Evolutionary conservation across 2,113 vertebrate genomes (phyloP).

Genomic region (Lipophrys pholis): DNA sequence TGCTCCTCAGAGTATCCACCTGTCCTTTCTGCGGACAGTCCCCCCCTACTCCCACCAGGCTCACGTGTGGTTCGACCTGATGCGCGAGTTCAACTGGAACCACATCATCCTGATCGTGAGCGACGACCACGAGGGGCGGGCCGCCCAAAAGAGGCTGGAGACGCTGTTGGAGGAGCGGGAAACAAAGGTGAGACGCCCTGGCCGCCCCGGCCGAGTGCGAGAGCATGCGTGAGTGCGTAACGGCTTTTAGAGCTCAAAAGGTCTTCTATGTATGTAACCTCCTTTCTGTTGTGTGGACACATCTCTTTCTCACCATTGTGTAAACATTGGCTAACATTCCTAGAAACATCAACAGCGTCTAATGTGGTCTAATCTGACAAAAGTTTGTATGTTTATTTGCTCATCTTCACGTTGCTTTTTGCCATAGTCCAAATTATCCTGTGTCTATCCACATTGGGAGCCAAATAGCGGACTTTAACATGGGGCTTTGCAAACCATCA

Average conservation of each 20-base stretch:
- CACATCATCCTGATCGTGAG: slow-evolving; percentile 98
- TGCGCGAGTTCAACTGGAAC: slow-evolving; percentile 98
- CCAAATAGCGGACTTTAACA: slow-evolving; percentile 92
- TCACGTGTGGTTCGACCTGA: slow-evolving; percentile 99
- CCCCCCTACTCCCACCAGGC: slow-evolving; percentile 99
- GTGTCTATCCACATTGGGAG: slow-evolving; percentile 91
- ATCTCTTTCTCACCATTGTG: slow-evolving; percentile 93
- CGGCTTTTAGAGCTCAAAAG: slow-evolving; percentile 53
- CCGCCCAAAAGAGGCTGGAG: slow-evolving; percentile 97
- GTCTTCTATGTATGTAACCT: slow-evolving; percentile 87
- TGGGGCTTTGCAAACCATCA: slow-evolving; percentile 95
- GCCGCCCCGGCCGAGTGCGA: not conserved
- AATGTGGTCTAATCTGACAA: slow-evolving; percentile 94
- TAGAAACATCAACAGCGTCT: slow-evolving; percentile 93
- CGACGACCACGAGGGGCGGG: slow-evolving; percentile 97
- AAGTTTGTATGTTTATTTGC: slow-evolving; percentile 92
- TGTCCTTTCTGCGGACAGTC: slow-evolving; percentile 96
- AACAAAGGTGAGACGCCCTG: slow-evolving; percentile 92
- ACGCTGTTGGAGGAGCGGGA: slow-evolving; percentile 97
- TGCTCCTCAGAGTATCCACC: slow-evolving; percentile 92
- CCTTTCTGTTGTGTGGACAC: slow-evolving; percentile 92
- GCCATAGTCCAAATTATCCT: slow-evolving; percentile 97
- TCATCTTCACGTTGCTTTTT: slow-evolving; percentile 97
- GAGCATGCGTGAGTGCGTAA: slow-evolving; percentile 44
- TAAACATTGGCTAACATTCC: slow-evolving; percentile 93